Percentiles rank a stretch among this genome's conserved stretches.
These are phyloP conservation scores for Sisyra nigra DNA, from an alignment of 2,888 invertebrate genomes.

Conservation along the genomic window DNA sequence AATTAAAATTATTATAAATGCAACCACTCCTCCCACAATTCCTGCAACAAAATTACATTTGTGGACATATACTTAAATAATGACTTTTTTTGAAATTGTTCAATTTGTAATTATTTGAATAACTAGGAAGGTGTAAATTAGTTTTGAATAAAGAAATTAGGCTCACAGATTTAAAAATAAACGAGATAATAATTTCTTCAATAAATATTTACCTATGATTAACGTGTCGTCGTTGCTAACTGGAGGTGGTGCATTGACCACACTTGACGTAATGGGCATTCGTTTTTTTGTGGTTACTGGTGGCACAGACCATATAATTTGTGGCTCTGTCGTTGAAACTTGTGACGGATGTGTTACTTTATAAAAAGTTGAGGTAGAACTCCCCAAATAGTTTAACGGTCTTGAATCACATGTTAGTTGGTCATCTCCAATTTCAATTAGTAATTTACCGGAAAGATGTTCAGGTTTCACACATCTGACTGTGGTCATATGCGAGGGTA, in stretches of 20 bases:
- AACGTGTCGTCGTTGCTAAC: slow-evolving; percentile 77
- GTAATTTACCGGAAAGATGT: slow-evolving; percentile 46
- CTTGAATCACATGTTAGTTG: slow-evolving; percentile 62
- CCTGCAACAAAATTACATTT: slow-evolving; percentile 24
- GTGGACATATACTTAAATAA: too few species aligned
- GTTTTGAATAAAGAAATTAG: too few species aligned
- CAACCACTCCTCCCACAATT: slow-evolving; percentile 86
- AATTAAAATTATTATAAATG: slow-evolving; percentile 75
- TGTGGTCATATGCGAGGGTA: slow-evolving; percentile 46
- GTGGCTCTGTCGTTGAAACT: slow-evolving; percentile 57
- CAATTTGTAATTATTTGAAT: too few species aligned
- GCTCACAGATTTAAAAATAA: not conserved
- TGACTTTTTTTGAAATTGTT: not conserved
- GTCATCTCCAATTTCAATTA: slow-evolving; percentile 65
- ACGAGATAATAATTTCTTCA: not conserved
- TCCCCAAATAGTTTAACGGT: slow-evolving; percentile 33
- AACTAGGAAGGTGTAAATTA: too few species aligned
- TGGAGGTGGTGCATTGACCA: slow-evolving; percentile 36
- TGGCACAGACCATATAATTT: slow-evolving; percentile 82
- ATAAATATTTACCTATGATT: slow-evolving; percentile 43
- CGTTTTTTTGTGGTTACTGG: slow-evolving; percentile 41
- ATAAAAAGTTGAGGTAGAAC: slow-evolving; percentile 26
- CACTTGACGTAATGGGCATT: slow-evolving; percentile 38
- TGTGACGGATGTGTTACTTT: slow-evolving; percentile 35
- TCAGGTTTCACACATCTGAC: slow-evolving; percentile 53